Base-by-base conservation (phyloP, 2,888 invertebrate genomes). In the Lymantria dispar region DNA sequence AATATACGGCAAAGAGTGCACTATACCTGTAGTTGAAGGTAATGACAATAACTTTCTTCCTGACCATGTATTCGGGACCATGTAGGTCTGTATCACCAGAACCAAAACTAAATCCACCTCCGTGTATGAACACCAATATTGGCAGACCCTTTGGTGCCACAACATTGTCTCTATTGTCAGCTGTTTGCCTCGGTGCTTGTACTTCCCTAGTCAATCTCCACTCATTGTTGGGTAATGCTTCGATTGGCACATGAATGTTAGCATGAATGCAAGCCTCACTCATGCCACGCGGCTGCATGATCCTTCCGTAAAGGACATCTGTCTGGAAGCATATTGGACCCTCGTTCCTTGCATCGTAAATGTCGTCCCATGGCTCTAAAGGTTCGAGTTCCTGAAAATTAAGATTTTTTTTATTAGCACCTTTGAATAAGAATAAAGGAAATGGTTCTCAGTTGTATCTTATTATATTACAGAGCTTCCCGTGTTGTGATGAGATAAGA, bases 311-410 rank as follows among this genome's bases (percentile, higher is more conserved):
- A 33, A 89, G 57, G 12, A 87, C 74, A 63, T 93, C 92, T 1
- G 84, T 76, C 71, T 95, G 95, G 0, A 92, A 92, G 66, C 95
- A 95, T 9, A 92, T 84, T 0, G 93, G 90, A 0, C 93, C 91
- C 59, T 93, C 94, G 3, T 83, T 78, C 1, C 88, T 89, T 0
- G 94, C 94, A 56, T 93, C 87, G 52, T 87, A 83, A 0, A 85
- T 74, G 0, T 85, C 88, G 0, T 74, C 56, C 94, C 94, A 94
- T 0, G 87, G 80, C 1, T 85, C 80, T 3, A 86, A 65, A 1
- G 93, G 92, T 56, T 88, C 81, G 0, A 94, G 87, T 53, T 93
- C 91, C 93, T 93, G 74, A 3, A 83, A 78, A 40, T 45, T 14
- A n/a, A 3, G 3, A 7, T 3, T n/a, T 12, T 22, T 22, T 22